Base-by-base conservation (phyloP, 2,888 invertebrate genomes). In the Synergus japonicus region DNA sequence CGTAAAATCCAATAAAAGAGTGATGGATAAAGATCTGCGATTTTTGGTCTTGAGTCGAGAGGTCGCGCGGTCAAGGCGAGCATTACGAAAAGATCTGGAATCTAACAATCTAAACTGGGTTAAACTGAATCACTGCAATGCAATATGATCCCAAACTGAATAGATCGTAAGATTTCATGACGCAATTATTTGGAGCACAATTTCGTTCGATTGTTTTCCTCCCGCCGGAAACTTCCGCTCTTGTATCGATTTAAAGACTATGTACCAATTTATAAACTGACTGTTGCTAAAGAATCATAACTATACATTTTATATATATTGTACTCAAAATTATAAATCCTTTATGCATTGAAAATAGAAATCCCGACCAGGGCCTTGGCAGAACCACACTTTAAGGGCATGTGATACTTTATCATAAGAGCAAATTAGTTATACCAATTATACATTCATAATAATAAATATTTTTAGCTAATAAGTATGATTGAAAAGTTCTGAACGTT, bases 31-130 rank as follows among this genome's bases (percentile, higher is more conserved):
- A 64, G 44, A 78, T 79, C 79, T 58, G 69, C 43, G 67, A 44
- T 77, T 81, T 79, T 81, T 22, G 76, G 76, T 69, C 46, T 22
- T 76, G 63, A 44, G 49, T 4, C 37, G 77, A 79, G 81, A 78
- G 81, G 78, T 79, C 76, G 78, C 13, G 66, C 78, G 84, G 85
- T 83, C 85, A 85, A 85, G 83, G 85, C 78, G 76, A 82, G 37
- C 69, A 77, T 81, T 82, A 79, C 79, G 79, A 79, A 81, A 80
- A 81, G 76, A 82, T 76, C 80, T 64, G 79, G 79, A 77, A 79
- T 80, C 49, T 69, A 69, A 69, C 46, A 46, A 49, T 13, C 46
- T 69, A 22, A 69, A 69, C 46, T 69, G 29, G 69, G 69, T 69
- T 69, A 69, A 29, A 69, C 15, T 18, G 29, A 69, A 69, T 69